Base-by-base conservation (phyloP, 2,888 invertebrate species). In the Plusia festucae region DNA sequence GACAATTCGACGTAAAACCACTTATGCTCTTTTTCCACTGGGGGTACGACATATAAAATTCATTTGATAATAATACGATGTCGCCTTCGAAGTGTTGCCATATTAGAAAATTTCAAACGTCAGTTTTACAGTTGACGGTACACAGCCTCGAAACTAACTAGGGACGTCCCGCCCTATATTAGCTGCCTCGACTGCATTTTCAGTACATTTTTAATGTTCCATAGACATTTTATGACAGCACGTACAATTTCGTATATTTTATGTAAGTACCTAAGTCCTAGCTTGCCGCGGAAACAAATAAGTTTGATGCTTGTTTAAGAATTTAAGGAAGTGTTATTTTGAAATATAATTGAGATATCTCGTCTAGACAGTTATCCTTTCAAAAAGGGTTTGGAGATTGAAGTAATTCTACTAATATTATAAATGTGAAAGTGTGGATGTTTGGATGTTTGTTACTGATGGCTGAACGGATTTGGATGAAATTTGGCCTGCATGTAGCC, bases 181-280 rank as follows among this genome's bases (percentile, higher is more conserved):
- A 81, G 71, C 71, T 59, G 74, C 63, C 68, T 66, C 60, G 62
- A 18, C 69, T 76, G 80, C 79, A 81, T 76, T 81, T 69, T 56
- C 53, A 40, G 59, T 80, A 70, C 76, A 80, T 72, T 72, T 77
- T 81, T 80, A 69, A 80, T 72, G 57, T n/a, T 44, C 7, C 49
- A 67, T 62, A 20, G 67, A 60, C 77, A 34, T 81, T 76, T n/a
- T 76, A 70, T 72, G 74, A 73, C 70, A 67, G 65, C 44, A 63
- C 60, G 70, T 74, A 76, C 74, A 66, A 65, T 74, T 70, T 70
- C 53, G 69, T 68, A 60, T 68, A 72, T 68, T 69, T 74, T 76
- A 76, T 69, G 60, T 70, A n/a, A n/a, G n/a, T n/a, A n/a, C n/a
- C n/a, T n/a, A n/a, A n/a, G 61, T 20, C 30, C 16, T 61, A 53